Evolutionary conservation across 1,140 invertebrate genomes (phyloP).

Genomic region (Microplitis demolitor): DNA sequence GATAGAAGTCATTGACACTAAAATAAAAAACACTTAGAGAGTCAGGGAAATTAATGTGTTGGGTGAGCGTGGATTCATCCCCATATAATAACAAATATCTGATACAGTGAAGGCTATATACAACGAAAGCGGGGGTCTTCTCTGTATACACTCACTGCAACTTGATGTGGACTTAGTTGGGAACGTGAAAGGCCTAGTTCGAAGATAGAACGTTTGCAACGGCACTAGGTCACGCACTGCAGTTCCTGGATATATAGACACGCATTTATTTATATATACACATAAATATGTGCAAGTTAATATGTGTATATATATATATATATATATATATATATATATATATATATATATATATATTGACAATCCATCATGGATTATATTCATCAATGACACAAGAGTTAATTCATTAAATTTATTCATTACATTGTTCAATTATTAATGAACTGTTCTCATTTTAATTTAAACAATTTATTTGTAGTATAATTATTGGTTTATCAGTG

Average conservation of each 20-base stretch:
- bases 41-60: not conserved
- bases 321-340: not conserved
- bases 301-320: not conserved
- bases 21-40: constrained; percentile 4
- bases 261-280: constrained; percentile 19
- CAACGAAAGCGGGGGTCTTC: constrained; percentile 28
- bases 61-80: constrained; percentile 3
- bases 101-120: no score
- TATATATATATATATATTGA: not conserved
- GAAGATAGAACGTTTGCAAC: constrained; percentile 57
- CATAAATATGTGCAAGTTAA: not conserved
- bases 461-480: not conserved
- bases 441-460: not conserved
- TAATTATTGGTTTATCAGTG: not conserved
- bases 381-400: not conserved
- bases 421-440: not conserved
- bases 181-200: constrained; percentile 61
- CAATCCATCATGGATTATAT: not conserved
- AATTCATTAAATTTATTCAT: not conserved
- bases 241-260: constrained; percentile 50
- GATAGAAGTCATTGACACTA: constrained; percentile 10
- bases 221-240: constrained; percentile 62
- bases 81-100: no score
- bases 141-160: constrained; percentile 37
- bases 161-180: constrained; percentile 48